A percentile compares a stretch with the other conserved stretches of the same genome.
phyloP scores from a whole-genome alignment of 2,113 vertebrate species.

The Phylloscopus trochiloides region DNA sequence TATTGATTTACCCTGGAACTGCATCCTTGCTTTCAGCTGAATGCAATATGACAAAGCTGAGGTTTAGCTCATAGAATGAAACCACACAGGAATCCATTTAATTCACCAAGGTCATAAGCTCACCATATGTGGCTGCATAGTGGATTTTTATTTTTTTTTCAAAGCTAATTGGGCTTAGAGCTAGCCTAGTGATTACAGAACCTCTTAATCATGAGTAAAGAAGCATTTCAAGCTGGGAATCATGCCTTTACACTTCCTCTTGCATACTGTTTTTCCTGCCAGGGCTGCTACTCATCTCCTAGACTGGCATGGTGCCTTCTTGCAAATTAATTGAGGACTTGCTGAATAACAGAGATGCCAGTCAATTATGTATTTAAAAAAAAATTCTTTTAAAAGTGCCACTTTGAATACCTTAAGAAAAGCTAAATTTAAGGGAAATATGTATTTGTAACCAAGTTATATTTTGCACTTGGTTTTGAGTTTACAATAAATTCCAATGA shows the following conservation, averaged over 20 bases:
- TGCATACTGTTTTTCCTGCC: neutral
- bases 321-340: neutral
- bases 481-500: neutral
- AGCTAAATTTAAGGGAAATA: neutral
- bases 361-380: neutral
- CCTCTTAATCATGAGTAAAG: conserved; percentile 7
- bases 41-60: neutral
- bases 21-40: neutral
- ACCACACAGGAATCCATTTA: neutral
- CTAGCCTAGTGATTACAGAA: conserved; percentile 1
- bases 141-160: neutral
- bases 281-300: neutral
- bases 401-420: neutral
- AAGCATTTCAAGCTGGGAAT: conserved; percentile 14
- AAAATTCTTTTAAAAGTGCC: neutral
- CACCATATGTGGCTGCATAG: neutral
- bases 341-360: neutral
- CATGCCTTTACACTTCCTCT: neutral
- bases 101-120: neutral
- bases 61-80: neutral
- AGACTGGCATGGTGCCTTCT: neutral
- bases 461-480: neutral
- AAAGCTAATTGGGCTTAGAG: neutral
- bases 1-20: neutral
- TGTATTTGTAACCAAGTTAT: neutral